Conservation (phyloP, 2,113 vertebrate genomes). For the Phyllostomus hastatus region DNA sequence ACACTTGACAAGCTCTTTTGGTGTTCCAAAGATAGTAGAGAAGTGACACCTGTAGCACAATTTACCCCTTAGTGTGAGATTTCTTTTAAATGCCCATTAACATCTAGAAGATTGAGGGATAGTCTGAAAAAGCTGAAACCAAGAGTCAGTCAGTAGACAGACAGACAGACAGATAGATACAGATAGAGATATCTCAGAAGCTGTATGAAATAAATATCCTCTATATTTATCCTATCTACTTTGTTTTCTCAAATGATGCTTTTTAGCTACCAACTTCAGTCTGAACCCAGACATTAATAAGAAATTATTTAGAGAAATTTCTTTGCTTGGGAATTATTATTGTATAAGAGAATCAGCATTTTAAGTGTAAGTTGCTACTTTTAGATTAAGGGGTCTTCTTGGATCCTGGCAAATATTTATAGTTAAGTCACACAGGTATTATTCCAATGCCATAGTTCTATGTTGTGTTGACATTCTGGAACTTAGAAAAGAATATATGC, state of each 20-base stretch:
- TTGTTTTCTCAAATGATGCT: background rate
- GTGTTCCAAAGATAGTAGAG: background rate
- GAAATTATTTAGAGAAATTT: background rate
- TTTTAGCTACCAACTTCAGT: background rate
- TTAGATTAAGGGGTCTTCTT: background rate
- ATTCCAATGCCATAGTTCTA: background rate
- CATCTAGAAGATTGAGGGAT: background rate
- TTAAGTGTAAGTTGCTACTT: background rate
- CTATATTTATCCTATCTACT: background rate
- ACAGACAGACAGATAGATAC: too few relatives aligned
- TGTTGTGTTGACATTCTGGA: background rate
- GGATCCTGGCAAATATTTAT: background rate
- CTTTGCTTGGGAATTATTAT: background rate
- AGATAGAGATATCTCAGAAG: too few relatives aligned
- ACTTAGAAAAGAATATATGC: background rate
- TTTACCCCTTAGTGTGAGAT: background rate
- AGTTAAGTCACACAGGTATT: background rate
- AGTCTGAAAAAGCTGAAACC: background rate
- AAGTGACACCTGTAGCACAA: background rate
- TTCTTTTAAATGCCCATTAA: background rate
- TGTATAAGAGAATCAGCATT: background rate
- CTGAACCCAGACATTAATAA: background rate
- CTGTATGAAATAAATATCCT: background rate
- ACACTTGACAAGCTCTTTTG: background rate
- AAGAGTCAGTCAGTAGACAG: background rate